Base-by-base conservation (phyloP, 2,888 invertebrate genomes). In the Stomorhina lunata region DNA sequence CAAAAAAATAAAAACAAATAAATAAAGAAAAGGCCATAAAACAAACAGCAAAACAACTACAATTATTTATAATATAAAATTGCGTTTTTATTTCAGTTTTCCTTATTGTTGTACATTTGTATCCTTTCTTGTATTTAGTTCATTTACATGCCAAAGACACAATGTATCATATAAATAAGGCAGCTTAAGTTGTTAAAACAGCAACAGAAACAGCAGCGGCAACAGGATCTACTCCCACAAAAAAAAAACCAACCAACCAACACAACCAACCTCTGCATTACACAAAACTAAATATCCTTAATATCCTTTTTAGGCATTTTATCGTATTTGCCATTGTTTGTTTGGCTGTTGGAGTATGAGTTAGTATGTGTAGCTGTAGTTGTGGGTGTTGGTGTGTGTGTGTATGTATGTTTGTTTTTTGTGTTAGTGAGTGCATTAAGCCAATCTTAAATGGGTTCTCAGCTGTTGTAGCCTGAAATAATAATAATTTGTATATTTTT, bases 401-500 rank as follows among this genome's bases (percentile, higher is more conserved):
- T 15, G 17, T 22, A 27, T 40, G 34, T 25, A n/a, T n/a, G n/a
- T n/a, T n/a, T n/a, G n/a, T n/a, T n/a, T n/a, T n/a, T n/a, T n/a
- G n/a, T n/a, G n/a, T n/a, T n/a, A n/a, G n/a, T n/a, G n/a, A n/a
- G n/a, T 77, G 63, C 65, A 68, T 76, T 61, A 79, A 79, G 66
- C 71, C 79, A 79, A 82, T 82, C 75, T 79, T 71, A 82, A 82
- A 82, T 82, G 82, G 79, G 82, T 82, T 82, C 82, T 79, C 82
- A 82, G 82, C 82, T 82, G 82, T 82, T 82, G 66, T 43, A 66
- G 82, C 79, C 73, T 82, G 75, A 82, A 82, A 82, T 82, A 82
- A 82, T 82, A 82, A 82, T 79, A 81, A 78, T 82, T 73, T 78
- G 66, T 68, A 32, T 63, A 68, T 53, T 40, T 68, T 57, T 45